Evolutionary conservation across 2,888 invertebrate genomes (phyloP), one percentile per base, ranked within the genome.

Genomic region (Lordiphosa andalusiaca): DNA sequence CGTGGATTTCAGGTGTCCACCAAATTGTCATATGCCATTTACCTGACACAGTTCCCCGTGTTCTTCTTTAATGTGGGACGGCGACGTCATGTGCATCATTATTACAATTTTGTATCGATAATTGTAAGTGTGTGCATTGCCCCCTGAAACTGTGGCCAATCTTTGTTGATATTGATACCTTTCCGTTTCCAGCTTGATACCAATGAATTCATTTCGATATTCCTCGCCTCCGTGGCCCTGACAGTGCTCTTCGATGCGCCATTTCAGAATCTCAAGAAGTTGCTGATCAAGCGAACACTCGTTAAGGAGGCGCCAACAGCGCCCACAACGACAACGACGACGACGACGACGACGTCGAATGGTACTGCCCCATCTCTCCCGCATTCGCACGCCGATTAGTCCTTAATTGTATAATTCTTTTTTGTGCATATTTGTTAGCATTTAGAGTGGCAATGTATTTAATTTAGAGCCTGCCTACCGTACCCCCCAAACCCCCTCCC

Each of bases 11-110:
- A 92, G 69, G 89, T 94, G 6, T 92, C 92, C 73, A 93, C 94
- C 7, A 92, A 93, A 81, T 89, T 94, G n/a, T 93, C 93, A 35
- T 94, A 94, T 82, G 92, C 93, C 33, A 90, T 93, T 50, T 94
- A 94, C 81, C 88, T 94, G 60, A 93, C 93, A 23, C 94, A 94
- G 84, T 94, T 94, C 75, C 94, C 94, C 4, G 91, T 93, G 53
- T 94, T 92, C 84, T 94, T 94, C 87, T 94, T 90, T 77, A 93
- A 93, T 74, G 93, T 94, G 33, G 94, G 94, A 2, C 90, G 90
- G 51, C 91, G 91, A 37, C 90, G 92, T 77, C 90, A 91, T 69
- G 87, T 92, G 0, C 91, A 92, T 61, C 90, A 92, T 63, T 93
- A 92, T 67, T 93, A 92, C 71, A 91, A 90, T 48, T 92, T 93